Evolutionary conservation across 2,797 vertebrate species (phyloP).

Genomic region (Rhinogobio ventralis): DNA sequence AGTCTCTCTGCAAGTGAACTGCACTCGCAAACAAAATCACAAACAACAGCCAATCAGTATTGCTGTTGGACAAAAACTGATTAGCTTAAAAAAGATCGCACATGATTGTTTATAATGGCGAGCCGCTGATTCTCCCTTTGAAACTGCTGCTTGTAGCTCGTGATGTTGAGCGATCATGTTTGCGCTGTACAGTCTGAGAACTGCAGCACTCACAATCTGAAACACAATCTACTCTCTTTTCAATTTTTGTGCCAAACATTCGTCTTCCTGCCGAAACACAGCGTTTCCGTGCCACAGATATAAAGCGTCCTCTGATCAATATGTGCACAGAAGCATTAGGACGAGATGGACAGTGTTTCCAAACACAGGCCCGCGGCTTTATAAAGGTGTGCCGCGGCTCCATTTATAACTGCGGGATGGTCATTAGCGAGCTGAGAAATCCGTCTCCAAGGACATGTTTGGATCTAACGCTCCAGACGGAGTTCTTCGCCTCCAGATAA

Average conservation of each 20-base stretch:
- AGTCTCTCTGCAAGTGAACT: accelerated
- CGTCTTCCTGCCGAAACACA: conserved; percentile 36
- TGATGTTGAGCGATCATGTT: background rate
- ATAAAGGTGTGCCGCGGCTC: conserved; percentile 28
- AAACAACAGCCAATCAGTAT: background rate
- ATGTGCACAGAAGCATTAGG: conserved; percentile 26
- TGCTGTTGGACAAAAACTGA: background rate
- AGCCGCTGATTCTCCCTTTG: background rate
- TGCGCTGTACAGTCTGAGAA: background rate
- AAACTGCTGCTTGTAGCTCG: background rate
- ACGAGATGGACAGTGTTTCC: conserved; percentile 55
- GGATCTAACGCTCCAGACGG: conserved; percentile 18
- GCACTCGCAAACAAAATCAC: no score
- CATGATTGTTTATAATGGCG: no score
- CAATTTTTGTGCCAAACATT: conserved; percentile 45
- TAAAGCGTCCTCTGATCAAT: conserved; percentile 19
- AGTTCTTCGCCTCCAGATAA: conserved; percentile 32
- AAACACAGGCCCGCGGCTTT: conserved; percentile 46
- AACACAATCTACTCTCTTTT: conserved; percentile 46
- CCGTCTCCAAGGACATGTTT: conserved; percentile 55
- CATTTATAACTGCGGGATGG: conserved; percentile 57
- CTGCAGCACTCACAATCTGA: background rate
- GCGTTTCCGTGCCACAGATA: background rate
- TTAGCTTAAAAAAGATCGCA: background rate
- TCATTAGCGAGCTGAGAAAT: conserved; percentile 54